Percentiles rank a stretch among this genome's conserved stretches.
These are phyloP conservation scores for Eupithecia centaureata DNA, from an alignment of 2,888 invertebrate genomes.

Conservation along the genomic window DNA sequence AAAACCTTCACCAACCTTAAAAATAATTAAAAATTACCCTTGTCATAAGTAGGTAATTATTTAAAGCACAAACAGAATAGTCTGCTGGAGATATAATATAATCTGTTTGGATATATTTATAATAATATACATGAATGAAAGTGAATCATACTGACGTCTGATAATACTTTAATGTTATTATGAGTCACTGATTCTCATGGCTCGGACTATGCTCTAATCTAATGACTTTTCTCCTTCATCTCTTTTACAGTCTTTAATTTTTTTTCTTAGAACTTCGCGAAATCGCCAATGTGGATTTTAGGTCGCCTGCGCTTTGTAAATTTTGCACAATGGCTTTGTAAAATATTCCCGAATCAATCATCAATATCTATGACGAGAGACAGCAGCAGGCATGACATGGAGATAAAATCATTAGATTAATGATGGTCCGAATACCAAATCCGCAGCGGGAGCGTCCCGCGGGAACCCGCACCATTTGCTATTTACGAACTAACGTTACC, in stretches of 20 bases:
- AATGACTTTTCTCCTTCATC: neutral
- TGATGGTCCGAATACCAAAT: slow-evolving; percentile 53
- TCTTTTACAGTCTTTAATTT: neutral
- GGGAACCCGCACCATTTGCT: slow-evolving; percentile 65
- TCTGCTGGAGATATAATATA: neutral
- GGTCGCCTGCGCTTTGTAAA: neutral
- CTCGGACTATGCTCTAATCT: neutral
- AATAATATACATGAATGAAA: slow-evolving; percentile 28
- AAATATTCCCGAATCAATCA: slow-evolving; percentile 3
- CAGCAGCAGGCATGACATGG: slow-evolving; percentile 35
- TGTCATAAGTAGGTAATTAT: too few species aligned
- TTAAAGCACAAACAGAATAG: neutral
- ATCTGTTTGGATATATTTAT: slow-evolving; percentile 6
- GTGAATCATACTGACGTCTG: slow-evolving; percentile 35
- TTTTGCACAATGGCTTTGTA: neutral
- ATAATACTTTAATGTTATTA: too few species aligned
- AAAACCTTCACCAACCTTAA: too few species aligned
- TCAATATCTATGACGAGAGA: slow-evolving; percentile 15
- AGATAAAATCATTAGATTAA: slow-evolving; percentile 58
- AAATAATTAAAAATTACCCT: too few species aligned
- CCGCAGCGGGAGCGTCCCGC: slow-evolving; percentile 43
- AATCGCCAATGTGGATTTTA: neutral
- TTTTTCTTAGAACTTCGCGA: neutral
- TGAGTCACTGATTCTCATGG: slow-evolving; percentile 11
- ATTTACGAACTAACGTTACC: slow-evolving; percentile 38